Evolutionary conservation across 2,113 vertebrate genomes (phyloP), one percentile per base, ranked within the genome.

Genomic region (Globicephala melas): DNA sequence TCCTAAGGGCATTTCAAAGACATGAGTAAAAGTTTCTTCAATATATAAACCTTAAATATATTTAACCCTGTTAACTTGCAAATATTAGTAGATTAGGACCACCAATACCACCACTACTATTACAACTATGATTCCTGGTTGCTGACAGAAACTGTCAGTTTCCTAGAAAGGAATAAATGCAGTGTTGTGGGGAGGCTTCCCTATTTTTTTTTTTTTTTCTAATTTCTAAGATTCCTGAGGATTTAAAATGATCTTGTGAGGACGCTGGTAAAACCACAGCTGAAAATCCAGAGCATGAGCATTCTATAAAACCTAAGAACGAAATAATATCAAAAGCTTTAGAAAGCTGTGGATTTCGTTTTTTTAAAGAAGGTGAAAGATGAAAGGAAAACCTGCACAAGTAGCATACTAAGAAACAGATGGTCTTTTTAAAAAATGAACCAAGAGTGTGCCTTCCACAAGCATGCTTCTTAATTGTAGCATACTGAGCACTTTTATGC

Each of bases 401-500:
- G 84, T 83, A 53, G 89, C 91, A 92, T 47, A 93, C n/a, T 8
- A 63, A 77, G 92, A 98, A 97, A 90, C 17, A 71, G 81, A 97
- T 96, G 97, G 96, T 97, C 98, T 92, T 97, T 97, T 92, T n/a
- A 97, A 91, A 94, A 92, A 84, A 76, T 89, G 96, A 97, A 97
- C 92, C 73, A 38, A 80, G 70, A 92, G 31, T 77, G 74, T 82
- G 96, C 76, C 96, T 98, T 96, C 92, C 76, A 73, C 36, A 80
- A 96, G 89, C 41, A 44, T 1, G 89, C 95, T 88, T 91, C 94
- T 95, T 98, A 95, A 98, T 91, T 97, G 95, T 91, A 67, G 90
- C 88, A 96, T 3, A 89, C 92, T 28, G 80, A 91, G 87, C 47
- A 86, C 96, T 97, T 96, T 70, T 6, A 93, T 95, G 96, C 84